These are phyloP conservation scores for Stichodactyla mertensii DNA, from an alignment of 64 coral and sea anemone species.

Conservation along the genomic window DNA sequence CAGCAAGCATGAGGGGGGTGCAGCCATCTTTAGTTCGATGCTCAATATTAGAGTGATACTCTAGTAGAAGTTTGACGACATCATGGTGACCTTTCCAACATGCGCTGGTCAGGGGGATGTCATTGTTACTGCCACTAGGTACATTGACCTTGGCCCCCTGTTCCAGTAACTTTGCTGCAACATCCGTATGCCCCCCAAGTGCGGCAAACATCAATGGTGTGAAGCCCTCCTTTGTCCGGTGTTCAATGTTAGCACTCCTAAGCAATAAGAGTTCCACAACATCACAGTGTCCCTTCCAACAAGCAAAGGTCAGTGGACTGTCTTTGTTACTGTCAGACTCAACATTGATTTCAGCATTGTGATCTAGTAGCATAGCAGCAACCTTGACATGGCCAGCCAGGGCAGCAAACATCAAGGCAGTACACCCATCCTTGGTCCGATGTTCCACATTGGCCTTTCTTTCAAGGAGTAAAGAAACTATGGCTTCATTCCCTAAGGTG, in stretches of 20 bases:
- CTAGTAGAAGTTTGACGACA: constrained; percentile 91
- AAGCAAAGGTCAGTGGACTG: constrained; percentile 98
- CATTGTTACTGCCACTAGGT: constrained; percentile 98
- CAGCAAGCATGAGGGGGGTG: constrained; percentile 98
- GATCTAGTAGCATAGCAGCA: constrained; percentile 92
- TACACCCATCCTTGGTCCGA: constrained; percentile 99
- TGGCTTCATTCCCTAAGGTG: constrained; percentile 95
- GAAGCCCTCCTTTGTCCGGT: constrained; percentile 97
- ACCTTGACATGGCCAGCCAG: constrained; percentile 97
- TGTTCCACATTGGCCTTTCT: constrained; percentile 90
- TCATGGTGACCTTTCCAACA: constrained; percentile 99
- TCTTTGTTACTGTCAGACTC: constrained; percentile 99
- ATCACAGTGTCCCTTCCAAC: constrained; percentile 99
- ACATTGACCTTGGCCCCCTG: constrained; percentile 86
- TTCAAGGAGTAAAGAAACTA: constrained; percentile 78
- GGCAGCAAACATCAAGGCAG: constrained; percentile 97
- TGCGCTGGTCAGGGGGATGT: constrained; percentile 96
- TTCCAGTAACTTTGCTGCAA: constrained; percentile 86
- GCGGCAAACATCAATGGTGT: constrained; percentile 99
- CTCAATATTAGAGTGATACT: constrained; percentile 94
- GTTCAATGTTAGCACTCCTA: constrained; percentile 95
- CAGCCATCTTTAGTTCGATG: constrained; percentile 99
- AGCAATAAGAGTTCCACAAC: constrained; percentile 90
- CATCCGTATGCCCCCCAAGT: constrained; percentile 93
- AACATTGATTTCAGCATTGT: constrained; percentile 94